A percentile compares a stretch with the other conserved stretches of the same genome.
phyloP scores from a whole-genome alignment of 2,113 vertebrate genomes.

The Daboia siamensis region DNA sequence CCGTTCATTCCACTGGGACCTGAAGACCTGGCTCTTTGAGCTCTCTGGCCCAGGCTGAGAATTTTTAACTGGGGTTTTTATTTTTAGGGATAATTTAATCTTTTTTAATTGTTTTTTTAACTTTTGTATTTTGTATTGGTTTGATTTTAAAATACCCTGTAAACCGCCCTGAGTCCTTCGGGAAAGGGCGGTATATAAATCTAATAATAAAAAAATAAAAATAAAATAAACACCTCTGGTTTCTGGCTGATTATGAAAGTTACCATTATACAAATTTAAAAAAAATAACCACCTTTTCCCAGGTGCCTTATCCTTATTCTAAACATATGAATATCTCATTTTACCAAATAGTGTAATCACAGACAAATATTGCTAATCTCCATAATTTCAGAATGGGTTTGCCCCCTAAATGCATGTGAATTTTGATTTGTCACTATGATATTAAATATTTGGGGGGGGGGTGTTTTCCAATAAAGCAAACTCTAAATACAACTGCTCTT shows the following conservation, averaged over 20 bases:
- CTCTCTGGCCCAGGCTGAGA: too few species aligned
- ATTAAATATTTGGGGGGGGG: too few species aligned
- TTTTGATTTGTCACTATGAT: not conserved
- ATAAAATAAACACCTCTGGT: not conserved
- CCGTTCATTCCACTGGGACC: too few species aligned
- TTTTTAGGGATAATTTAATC: too few species aligned
- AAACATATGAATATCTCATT: not conserved
- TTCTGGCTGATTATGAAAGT: not conserved
- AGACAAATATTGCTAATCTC: not conserved
- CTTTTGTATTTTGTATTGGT: too few species aligned
- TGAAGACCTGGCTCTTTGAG: too few species aligned
- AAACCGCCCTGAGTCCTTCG: too few species aligned
- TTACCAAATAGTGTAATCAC: not conserved
- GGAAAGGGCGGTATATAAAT: too few species aligned
- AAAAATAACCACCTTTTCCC: not conserved
- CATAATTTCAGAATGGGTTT: not conserved
- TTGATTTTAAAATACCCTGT: too few species aligned
- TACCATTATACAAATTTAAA: not conserved
- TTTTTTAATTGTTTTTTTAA: too few species aligned
- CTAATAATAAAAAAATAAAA: too few species aligned
- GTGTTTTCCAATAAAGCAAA: not conserved
- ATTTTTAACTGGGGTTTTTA: too few species aligned
- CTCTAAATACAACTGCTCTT: not conserved
- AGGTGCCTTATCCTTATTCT: not conserved
- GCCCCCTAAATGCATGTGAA: not conserved